phyloP scores from a whole-genome alignment of 2,797 vertebrate genomes.

The Tokudaia tokunoshimensis region DNA sequence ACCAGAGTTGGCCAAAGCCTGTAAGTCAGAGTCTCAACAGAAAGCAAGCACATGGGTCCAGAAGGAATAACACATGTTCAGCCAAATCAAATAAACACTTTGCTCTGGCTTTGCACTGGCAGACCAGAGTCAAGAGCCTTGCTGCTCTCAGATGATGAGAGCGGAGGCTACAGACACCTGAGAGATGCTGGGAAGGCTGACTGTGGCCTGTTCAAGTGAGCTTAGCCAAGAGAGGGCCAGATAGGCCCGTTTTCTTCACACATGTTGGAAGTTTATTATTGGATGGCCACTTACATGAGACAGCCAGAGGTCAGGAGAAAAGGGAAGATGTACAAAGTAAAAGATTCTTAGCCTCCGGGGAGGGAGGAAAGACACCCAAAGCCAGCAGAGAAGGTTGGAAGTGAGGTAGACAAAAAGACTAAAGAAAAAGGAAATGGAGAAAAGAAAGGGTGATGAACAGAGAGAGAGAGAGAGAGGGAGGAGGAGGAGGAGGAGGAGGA shows the following conservation, averaged over 20 bases:
- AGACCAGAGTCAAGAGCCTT: conserved; percentile 17
- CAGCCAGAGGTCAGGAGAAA: neutral
- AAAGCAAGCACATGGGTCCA: conserved; percentile 15
- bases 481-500: neutral
- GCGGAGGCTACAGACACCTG: neutral
- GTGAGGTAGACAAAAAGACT: neutral
- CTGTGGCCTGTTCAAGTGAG: neutral
- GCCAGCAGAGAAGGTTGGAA: neutral
- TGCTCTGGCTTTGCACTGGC: neutral
- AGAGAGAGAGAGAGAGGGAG: too few relatives aligned
- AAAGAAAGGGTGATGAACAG: neutral
- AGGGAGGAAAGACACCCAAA: neutral
- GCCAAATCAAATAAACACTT: conserved; percentile 71
- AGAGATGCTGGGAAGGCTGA: neutral
- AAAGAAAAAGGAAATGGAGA: neutral
- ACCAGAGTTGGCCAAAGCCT: conserved; percentile 55
- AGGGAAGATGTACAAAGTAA: neutral
- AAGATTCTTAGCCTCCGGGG: neutral
- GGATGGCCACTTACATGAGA: neutral
- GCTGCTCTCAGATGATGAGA: neutral
- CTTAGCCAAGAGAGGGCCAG: neutral
- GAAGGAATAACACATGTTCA: conserved; percentile 5
- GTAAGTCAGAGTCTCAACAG: conserved; percentile 44
- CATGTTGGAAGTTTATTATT: neutral
- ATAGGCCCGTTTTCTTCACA: neutral